Percentiles rank a stretch among this genome's conserved stretches.
Evolutionary conservation across 23 tunicate species (phyloP).

Genomic region (Phallusia fumigata): DNA sequence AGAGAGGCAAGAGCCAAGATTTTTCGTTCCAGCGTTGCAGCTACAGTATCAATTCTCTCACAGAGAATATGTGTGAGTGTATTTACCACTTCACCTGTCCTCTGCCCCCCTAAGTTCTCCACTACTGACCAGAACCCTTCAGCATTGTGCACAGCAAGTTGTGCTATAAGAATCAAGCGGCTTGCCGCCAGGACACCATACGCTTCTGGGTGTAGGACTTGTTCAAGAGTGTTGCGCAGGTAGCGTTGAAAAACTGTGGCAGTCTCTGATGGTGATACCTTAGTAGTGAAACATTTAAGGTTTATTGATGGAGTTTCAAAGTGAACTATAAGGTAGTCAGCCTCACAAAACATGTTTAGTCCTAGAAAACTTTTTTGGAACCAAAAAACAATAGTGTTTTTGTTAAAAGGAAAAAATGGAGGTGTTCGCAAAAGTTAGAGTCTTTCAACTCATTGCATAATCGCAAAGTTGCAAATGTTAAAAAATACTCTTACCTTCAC

Average conservation of each 20-base stretch:
- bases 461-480: too few relatives aligned
- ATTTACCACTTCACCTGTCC: slow-evolving; percentile 13
- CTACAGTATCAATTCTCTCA: slow-evolving; percentile 35
- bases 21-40: slow-evolving; percentile 27
- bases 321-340: too few relatives aligned
- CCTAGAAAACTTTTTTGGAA: too few relatives aligned
- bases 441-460: too few relatives aligned
- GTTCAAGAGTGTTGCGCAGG: slow-evolving; percentile 30
- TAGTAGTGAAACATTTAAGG: not conserved
- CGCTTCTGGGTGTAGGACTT: slow-evolving; percentile 13
- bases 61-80: slow-evolving; percentile 14
- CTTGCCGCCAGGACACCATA: slow-evolving; percentile 16
- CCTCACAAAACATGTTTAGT: too few relatives aligned
- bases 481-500: slow-evolving; percentile 32
- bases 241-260: slow-evolving; percentile 30
- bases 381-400: too few relatives aligned
- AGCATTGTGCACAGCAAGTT: slow-evolving; percentile 26
- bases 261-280: slow-evolving; percentile 34
- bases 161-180: slow-evolving; percentile 22
- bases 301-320: not conserved
- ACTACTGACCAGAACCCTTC: slow-evolving; percentile 28
- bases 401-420: too few relatives aligned
- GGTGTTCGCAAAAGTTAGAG: too few relatives aligned
- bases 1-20: slow-evolving; percentile 36
- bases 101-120: not conserved